Evolutionary conservation across 1,140 invertebrate species (phyloP).

Genomic region (Oscheius sp.): DNA sequence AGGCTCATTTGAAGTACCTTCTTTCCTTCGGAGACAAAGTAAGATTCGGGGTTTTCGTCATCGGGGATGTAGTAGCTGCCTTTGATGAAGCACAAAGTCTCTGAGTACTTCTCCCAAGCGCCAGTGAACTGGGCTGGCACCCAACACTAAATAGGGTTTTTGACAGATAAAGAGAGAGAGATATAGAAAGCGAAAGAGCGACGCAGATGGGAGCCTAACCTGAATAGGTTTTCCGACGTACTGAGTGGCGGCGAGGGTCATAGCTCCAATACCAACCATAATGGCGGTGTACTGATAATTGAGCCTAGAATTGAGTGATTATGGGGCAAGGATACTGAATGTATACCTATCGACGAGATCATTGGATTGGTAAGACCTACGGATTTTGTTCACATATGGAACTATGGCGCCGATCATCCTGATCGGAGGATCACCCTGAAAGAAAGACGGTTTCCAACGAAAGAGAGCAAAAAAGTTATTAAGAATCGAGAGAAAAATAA

Average conservation of each 20-base stretch:
- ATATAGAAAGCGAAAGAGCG: not conserved
- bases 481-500: not conserved
- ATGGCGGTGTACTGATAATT: conserved; percentile 66
- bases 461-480: not conserved
- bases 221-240: conserved; percentile 66
- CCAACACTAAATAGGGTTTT: conserved; percentile 53
- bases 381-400: conserved; percentile 47
- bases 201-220: conserved; percentile 31
- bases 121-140: conserved; percentile 65
- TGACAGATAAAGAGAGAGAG: not conserved
- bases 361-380: conserved; percentile 63
- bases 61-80: conserved; percentile 56
- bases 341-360: conserved; percentile 63
- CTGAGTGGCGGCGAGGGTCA: conserved; percentile 65
- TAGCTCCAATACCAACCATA: conserved; percentile 64
- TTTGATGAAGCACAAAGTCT: conserved; percentile 61
- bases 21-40: conserved; percentile 45
- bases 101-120: conserved; percentile 63
- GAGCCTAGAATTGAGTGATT: conserved; percentile 56
- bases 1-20: not conserved
- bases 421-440: conserved; percentile 17
- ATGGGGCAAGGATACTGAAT: not conserved
- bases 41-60: conserved; percentile 50
- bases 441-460: not conserved
- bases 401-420: conserved; percentile 52